Conservation (phyloP, 1,140 invertebrate genomes). For the Heliconius melpomene region DNA sequence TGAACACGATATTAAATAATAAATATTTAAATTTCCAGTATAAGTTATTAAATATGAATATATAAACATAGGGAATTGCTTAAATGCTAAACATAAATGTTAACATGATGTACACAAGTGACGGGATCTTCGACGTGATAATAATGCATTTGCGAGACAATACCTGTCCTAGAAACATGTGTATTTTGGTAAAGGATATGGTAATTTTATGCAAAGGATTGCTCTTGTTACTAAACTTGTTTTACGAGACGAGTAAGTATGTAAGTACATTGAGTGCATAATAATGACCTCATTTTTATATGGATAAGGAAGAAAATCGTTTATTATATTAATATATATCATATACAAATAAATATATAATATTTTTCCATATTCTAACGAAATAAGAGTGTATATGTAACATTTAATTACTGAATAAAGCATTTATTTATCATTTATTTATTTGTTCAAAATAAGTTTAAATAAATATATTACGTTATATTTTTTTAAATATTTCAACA, state of each 20-base stretch:
- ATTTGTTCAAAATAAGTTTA: neutral
- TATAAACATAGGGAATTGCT: neutral
- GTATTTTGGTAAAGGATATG: conserved; percentile 35
- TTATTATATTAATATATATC: neutral
- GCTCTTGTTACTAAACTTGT: conserved; percentile 32
- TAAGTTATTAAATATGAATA: neutral
- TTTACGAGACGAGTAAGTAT: conserved; percentile 15
- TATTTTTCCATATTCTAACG: too few species aligned
- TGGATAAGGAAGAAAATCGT: conserved; percentile 14
- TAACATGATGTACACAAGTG: neutral
- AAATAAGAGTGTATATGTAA: too few species aligned
- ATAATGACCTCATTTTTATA: conserved; percentile 26
- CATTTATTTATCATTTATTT: too few species aligned
- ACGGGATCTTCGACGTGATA: conserved; percentile 16
- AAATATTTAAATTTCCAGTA: neutral
- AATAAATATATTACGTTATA: neutral
- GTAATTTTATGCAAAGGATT: conserved; percentile 34
- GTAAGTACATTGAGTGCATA: conserved; percentile 16
- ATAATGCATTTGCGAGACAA: conserved; percentile 34
- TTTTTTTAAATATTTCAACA: neutral
- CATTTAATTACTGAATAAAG: too few species aligned
- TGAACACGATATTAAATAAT: conserved; percentile 11
- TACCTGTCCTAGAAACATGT: conserved; percentile 26
- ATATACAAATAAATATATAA: neutral
- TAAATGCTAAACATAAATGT: neutral